Base-by-base conservation (phyloP, 2,113 vertebrate species). In the Lutjanus erythropterus region DNA sequence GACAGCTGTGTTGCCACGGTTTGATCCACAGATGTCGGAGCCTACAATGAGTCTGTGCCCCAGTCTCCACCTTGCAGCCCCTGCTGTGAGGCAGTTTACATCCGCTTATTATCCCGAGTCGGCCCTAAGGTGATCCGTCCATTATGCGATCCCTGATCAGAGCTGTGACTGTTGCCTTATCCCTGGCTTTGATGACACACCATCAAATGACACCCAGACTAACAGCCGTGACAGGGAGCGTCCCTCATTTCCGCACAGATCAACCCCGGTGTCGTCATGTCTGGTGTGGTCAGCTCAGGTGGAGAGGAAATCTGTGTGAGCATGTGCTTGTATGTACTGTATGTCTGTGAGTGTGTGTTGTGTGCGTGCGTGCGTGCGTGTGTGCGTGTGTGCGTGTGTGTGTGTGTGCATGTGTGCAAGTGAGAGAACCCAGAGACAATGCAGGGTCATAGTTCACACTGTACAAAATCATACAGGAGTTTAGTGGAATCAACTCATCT, bases 1-100 rank as follows among this genome's bases (percentile, higher is more conserved):
- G 88, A 91, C 93, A 94, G 92, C 91, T 93, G 92, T 78, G 78
- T 85, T 86, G 69, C 83, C 58, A 80, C 83, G 75, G 86, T 88
- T 92, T 86, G 78, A 76, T 76, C 83, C 85, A 80, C 88, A 86
- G 71, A 89, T 86, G 87, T 88, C 75, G n/a, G 44, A 37, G 77
- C 42, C 47, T 69, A 79, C 81, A 76, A 67, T 61, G 75, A 70
- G 77, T 68, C n/a, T 39, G 41, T 78, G 71, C 74, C 62, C 80
- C 74, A 3, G 37, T 59, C 75, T 87, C 73, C 82, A 50, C 86
- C 87, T 85, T 67, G 50, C 47, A 88, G 86, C 71, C 49, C 87
- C 80, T 71, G 81, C 82, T 91, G 83, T 88, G 84, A 80, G 85
- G 84, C 84, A 77, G 72, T 88, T 88, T 83, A 83, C 75, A 88